Evolutionary conservation across 2,888 invertebrate species (phyloP).

Genomic region (Nymphalis c-album): DNA sequence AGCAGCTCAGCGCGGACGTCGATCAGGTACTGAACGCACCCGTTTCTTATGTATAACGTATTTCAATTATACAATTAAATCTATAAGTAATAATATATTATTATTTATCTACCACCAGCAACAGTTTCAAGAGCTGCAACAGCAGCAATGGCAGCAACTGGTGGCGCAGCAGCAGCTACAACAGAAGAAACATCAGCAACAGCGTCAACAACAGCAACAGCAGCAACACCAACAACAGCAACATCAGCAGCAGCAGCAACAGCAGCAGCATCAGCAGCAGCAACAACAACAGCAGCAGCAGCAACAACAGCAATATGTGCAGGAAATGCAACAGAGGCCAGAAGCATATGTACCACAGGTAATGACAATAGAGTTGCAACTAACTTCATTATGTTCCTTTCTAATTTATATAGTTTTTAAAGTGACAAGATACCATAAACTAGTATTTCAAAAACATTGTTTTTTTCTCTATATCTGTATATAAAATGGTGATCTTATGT

Average conservation of each 20-base stretch:
- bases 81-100: background rate
- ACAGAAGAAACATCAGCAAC: constrained; percentile 53
- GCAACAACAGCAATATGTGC: constrained; percentile 59
- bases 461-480: too few species aligned
- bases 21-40: constrained; percentile 56
- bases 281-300: constrained; percentile 61
- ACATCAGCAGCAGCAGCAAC: constrained; percentile 60
- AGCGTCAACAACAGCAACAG: constrained; percentile 58
- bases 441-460: too few species aligned
- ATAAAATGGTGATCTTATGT: too few species aligned
- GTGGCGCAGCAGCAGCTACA: constrained; percentile 57
- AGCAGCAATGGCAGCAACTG: constrained; percentile 60
- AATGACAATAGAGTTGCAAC: constrained; percentile 4
- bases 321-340: constrained; percentile 61
- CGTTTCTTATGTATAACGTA: too few species aligned
- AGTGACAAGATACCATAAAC: too few species aligned
- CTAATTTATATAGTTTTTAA: too few species aligned
- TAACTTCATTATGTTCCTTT: background rate
- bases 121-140: constrained; percentile 58
- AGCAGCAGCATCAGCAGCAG: constrained; percentile 57
- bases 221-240: constrained; percentile 62
- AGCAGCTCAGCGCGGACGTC: constrained; percentile 76
- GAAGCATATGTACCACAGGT: constrained; percentile 61
- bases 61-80: too few species aligned
- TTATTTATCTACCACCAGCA: constrained; percentile 46